Percentiles rank a stretch among this genome's conserved stretches.
Conservation (phyloP, 2,797 vertebrate genomes). For the Myotis myotis region DNA sequence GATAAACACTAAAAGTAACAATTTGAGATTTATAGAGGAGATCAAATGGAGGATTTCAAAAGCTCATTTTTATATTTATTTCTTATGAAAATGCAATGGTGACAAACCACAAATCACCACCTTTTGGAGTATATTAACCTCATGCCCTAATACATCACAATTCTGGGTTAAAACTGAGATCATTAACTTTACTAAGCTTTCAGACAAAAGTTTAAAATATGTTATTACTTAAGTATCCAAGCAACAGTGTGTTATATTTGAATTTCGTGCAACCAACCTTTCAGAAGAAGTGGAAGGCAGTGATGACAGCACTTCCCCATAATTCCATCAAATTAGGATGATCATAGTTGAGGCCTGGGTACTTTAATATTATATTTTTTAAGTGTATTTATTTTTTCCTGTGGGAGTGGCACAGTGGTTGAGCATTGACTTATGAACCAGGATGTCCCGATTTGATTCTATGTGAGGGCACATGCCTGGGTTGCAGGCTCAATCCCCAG, state of each 20-base stretch:
- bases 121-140: background rate
- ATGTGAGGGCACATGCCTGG: too few species aligned
- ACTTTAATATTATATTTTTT: background rate
- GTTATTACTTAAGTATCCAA: background rate
- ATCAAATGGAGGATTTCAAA: background rate
- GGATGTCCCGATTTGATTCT: too few species aligned
- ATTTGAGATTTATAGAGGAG: background rate
- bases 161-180: slow-evolving; percentile 1
- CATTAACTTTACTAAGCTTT: background rate
- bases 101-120: background rate
- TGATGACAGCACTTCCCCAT: background rate
- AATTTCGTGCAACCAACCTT: background rate
- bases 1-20: background rate
- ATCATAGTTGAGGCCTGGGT: background rate
- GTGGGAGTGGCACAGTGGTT: too few species aligned
- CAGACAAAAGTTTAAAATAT: background rate
- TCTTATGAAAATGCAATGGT: background rate
- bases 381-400: background rate
- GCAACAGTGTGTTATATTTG: background rate
- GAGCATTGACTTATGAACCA: too few species aligned
- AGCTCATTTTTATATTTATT: background rate
- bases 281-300: background rate
- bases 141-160: background rate
- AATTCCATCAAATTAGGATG: background rate
- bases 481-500: too few species aligned